Evolutionary conservation across 1,140 invertebrate genomes (phyloP).

Genomic region (Heterodera schachtii): DNA sequence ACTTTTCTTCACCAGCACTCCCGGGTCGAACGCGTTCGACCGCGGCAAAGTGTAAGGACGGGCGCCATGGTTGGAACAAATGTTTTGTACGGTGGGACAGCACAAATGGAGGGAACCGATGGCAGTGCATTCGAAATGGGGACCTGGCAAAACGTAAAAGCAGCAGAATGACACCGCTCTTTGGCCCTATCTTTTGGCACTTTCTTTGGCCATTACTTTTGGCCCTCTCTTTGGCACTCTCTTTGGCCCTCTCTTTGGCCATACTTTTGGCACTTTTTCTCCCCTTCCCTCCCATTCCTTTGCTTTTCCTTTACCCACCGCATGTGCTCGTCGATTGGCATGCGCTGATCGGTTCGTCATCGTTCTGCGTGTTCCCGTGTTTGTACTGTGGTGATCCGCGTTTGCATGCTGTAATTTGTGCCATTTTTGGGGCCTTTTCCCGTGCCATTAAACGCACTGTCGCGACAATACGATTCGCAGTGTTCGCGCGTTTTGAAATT

Average conservation of each 20-base stretch:
- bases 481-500: conserved; percentile 65
- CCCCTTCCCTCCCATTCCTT: neutral
- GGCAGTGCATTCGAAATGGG: conserved; percentile 62
- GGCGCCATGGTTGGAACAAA: conserved; percentile 57
- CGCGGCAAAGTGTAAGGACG: conserved; percentile 54
- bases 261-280: neutral
- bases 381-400: conserved; percentile 64
- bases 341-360: conserved; percentile 61
- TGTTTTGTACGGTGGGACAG: conserved; percentile 59
- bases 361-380: conserved; percentile 53
- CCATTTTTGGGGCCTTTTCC: neutral
- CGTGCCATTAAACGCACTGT: conserved; percentile 48
- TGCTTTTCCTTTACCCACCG: conserved; percentile 24
- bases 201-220: too few species aligned
- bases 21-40: conserved; percentile 59
- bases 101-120: conserved; percentile 64
- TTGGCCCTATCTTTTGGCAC: too few species aligned
- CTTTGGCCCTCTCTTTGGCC: too few species aligned
- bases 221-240: too few species aligned
- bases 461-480: conserved; percentile 63
- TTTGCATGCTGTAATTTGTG: conserved; percentile 55
- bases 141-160: neutral
- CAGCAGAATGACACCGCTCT: too few species aligned
- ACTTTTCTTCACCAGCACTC: conserved; percentile 50
- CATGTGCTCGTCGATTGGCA: conserved; percentile 59